These are phyloP conservation scores for Geopemphigus sp. DNA, from an alignment of 1,140 invertebrate genomes.

Conservation along the genomic window DNA sequence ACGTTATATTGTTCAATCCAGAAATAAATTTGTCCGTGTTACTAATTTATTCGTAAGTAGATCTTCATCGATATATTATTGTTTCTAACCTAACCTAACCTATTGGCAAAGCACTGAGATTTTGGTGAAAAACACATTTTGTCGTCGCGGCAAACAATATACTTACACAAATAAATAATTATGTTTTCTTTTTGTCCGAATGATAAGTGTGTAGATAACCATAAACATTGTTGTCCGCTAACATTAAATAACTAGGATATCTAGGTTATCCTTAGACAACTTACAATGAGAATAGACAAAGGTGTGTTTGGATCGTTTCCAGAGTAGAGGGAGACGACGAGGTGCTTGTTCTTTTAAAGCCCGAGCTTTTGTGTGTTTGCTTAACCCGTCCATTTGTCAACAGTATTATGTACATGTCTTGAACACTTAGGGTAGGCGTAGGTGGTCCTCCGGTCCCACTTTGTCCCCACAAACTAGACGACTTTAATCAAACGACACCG, in stretches of 20 bases:
- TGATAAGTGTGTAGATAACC: neutral
- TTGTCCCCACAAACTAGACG: neutral
- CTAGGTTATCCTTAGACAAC: slow-evolving; percentile 10
- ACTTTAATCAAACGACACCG: slow-evolving; percentile 22
- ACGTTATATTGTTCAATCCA: too few relatives aligned
- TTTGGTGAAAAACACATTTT: too few relatives aligned
- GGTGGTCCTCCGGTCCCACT: neutral
- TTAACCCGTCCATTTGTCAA: slow-evolving; percentile 37
- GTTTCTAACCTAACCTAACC: too few relatives aligned
- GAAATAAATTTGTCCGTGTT: too few relatives aligned
- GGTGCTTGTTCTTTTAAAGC: slow-evolving; percentile 16
- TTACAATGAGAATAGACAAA: slow-evolving; percentile 10
- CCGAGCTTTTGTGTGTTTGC: slow-evolving; percentile 18
- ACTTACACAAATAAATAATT: too few relatives aligned
- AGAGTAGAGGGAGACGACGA: neutral
- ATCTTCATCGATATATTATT: too few relatives aligned
- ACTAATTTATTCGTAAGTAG: too few relatives aligned
- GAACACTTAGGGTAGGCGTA: slow-evolving; percentile 39
- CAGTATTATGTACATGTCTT: slow-evolving; percentile 30
- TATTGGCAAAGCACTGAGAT: too few relatives aligned
- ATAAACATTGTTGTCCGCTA: too few relatives aligned
- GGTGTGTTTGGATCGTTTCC: slow-evolving; percentile 24
- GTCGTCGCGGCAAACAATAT: too few relatives aligned
- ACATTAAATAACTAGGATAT: neutral
- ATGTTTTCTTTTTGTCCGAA: neutral